phyloP scores from a whole-genome alignment of 2,113 vertebrate genomes.

The Marmota flaviventris region DNA sequence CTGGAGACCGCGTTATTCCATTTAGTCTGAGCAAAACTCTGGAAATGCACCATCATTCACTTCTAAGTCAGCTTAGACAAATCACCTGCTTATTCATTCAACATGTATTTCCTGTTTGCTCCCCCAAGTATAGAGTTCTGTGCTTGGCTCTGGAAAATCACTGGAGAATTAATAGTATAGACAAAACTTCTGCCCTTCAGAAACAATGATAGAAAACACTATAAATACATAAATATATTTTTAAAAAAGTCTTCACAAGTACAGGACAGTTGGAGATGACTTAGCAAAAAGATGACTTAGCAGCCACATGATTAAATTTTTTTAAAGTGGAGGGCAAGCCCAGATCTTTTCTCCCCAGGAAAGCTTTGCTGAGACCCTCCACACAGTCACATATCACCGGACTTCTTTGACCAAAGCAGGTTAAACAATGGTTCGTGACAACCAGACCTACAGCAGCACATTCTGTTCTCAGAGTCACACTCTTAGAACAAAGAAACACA shows the following conservation, averaged over 20 bases:
- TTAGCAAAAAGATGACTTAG: background rate
- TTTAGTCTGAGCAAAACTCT: background rate
- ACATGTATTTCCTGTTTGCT: background rate
- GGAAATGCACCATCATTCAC: background rate
- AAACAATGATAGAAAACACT: background rate
- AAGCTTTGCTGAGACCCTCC: background rate
- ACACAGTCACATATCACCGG: background rate
- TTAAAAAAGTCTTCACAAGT: background rate
- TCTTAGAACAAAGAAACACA: background rate
- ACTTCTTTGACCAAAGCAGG: background rate
- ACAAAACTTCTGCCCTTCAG: background rate
- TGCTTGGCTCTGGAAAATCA: background rate
- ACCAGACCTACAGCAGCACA: background rate
- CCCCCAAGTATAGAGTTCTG: background rate
- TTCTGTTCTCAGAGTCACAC: background rate
- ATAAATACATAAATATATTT: background rate
- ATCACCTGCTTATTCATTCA: background rate
- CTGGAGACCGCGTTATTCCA: rapidly evolving
- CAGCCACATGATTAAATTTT: background rate
- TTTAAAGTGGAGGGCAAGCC: background rate
- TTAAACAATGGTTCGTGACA: background rate
- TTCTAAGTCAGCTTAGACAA: background rate
- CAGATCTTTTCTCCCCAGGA: too few species aligned
- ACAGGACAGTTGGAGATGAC: background rate
- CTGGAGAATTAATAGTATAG: background rate